phyloP scores from a whole-genome alignment of 2,113 vertebrate species.

The Marmota monax region DNA sequence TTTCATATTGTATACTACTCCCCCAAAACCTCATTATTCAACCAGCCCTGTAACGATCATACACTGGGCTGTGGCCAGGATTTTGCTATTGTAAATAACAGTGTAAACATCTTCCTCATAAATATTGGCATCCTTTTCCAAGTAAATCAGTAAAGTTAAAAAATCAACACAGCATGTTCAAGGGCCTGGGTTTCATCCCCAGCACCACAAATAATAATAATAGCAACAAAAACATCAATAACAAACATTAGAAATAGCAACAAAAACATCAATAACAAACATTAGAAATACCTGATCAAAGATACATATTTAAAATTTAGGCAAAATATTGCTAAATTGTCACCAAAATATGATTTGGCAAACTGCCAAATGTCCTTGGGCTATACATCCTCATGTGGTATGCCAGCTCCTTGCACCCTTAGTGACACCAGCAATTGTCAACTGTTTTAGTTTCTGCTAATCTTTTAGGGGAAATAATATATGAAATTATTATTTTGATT shows the following conservation, averaged over 20 bases:
- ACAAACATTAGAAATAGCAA: too few species aligned
- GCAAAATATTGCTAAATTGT: neutral
- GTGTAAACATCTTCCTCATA: neutral
- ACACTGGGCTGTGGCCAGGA: neutral
- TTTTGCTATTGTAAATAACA: neutral
- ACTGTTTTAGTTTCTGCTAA: neutral
- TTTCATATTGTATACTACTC: neutral
- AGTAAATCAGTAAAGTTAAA: neutral
- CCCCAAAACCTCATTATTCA: neutral
- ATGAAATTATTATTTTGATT: neutral
- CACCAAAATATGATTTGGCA: too few species aligned
- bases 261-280: neutral
- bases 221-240: too few species aligned
- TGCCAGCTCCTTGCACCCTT: neutral
- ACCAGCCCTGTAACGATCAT: neutral
- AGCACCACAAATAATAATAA: too few species aligned
- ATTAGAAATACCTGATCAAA: neutral
- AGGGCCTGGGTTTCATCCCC: too few species aligned
- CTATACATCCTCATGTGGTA: neutral
- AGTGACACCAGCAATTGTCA: neutral
- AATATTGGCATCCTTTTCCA: slow-evolving; percentile 8
- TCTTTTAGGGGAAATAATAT: neutral
- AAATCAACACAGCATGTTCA: neutral
- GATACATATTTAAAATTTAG: neutral
- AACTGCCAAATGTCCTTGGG: neutral